Conservation (phyloP, 2,888 invertebrate species). For the Drosophila nigritarsus region DNA sequence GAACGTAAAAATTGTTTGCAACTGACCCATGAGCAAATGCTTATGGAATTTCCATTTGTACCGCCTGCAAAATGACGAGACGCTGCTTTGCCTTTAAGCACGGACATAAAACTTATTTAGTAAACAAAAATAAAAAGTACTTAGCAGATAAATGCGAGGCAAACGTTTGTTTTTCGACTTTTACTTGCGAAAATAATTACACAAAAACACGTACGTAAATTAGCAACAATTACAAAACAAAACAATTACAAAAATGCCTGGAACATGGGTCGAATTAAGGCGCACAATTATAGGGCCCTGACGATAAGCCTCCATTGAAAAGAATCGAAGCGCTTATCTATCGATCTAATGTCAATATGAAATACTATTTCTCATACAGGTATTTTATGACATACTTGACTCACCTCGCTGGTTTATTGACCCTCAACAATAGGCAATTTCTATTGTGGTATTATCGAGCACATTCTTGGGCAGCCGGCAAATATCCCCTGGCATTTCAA, state of each 20-base stretch:
- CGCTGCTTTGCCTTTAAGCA: constrained; percentile 4
- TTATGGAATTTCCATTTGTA: constrained; percentile 53
- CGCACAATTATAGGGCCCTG: background rate
- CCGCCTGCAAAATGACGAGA: constrained; percentile 8
- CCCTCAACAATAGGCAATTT: background rate
- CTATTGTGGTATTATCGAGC: background rate
- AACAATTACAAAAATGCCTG: background rate
- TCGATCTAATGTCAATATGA: constrained; percentile 15
- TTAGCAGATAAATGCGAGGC: background rate
- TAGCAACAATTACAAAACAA: too few species aligned
- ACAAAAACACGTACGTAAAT: constrained; percentile 6
- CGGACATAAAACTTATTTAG: constrained; percentile 27
- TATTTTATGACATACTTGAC: background rate
- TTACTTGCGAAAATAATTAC: background rate
- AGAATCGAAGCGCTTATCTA: constrained; percentile 13
- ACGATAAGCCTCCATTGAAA: constrained; percentile 25
- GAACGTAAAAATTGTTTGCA: constrained; percentile 24
- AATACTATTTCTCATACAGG: background rate
- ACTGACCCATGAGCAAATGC: constrained; percentile 59
- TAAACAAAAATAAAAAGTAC: constrained; percentile 18
- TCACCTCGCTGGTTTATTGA: constrained; percentile 20
- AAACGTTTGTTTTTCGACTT: background rate
- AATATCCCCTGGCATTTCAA: constrained; percentile 14
- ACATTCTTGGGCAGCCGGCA: constrained; percentile 1
- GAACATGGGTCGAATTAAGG: constrained; percentile 16